Evolutionary conservation across 2,113 vertebrate species (phyloP).

Genomic region (Natator depressus): DNA sequence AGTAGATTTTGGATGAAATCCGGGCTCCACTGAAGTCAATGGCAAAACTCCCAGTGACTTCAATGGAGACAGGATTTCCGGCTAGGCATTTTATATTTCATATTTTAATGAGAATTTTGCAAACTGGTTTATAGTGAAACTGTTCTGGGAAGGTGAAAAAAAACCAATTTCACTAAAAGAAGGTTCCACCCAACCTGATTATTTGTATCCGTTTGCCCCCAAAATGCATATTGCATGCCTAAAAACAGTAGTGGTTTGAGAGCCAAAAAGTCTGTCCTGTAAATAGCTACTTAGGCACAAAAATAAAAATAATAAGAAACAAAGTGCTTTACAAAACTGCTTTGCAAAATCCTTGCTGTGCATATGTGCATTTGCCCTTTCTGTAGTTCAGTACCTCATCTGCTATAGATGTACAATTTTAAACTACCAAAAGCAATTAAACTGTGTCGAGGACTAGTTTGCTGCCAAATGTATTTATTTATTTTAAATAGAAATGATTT

Average conservation of each 20-base stretch:
- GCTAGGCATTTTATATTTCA: neutral
- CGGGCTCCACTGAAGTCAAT: neutral
- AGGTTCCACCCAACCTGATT: neutral
- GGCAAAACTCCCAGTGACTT: neutral
- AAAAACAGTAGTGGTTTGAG: neutral
- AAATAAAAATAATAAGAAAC: neutral
- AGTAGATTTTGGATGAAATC: neutral
- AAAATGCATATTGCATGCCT: neutral
- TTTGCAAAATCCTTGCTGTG: neutral
- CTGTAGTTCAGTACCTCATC: neutral
- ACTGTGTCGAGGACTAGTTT: neutral
- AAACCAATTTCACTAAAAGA: neutral
- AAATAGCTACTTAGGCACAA: neutral
- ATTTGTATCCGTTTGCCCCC: neutral
- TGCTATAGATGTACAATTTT: neutral
- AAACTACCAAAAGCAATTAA: neutral
- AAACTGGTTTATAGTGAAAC: neutral
- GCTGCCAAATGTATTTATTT: slow-evolving; percentile 27
- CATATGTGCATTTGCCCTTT: neutral
- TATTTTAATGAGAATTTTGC: neutral
- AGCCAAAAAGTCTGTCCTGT: neutral
- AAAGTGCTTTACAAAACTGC: neutral
- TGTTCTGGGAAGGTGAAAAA: neutral
- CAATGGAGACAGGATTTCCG: neutral
- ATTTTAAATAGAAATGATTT: slow-evolving; percentile 43